A percentile compares a stretch with the other conserved stretches of the same genome.
These are phyloP conservation scores for Acrobasis consociella DNA, from an alignment of 2,888 invertebrate genomes.

Conservation along the genomic window DNA sequence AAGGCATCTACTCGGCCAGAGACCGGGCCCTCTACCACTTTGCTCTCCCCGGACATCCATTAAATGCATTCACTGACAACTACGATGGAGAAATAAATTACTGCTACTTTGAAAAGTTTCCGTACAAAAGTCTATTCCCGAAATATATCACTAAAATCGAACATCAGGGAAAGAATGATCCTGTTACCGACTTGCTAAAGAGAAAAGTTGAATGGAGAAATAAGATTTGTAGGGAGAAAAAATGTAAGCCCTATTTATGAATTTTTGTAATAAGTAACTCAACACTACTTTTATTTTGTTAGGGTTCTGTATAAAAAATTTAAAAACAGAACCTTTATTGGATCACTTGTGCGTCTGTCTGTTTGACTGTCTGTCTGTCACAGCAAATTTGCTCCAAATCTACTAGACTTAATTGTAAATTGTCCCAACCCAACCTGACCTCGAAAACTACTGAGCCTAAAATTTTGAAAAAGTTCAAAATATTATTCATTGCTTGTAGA, in stretches of 20 bases:
- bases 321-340: too few relatives aligned
- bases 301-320: too few relatives aligned
- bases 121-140: conserved; percentile 61
- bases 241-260: conserved; percentile 40
- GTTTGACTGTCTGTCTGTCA: too few relatives aligned
- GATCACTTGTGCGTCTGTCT: too few relatives aligned
- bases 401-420: too few relatives aligned
- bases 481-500: too few relatives aligned
- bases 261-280: conserved; percentile 5
- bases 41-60: conserved; percentile 52
- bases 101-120: conserved; percentile 63
- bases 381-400: too few relatives aligned
- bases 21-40: conserved; percentile 43
- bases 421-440: too few relatives aligned
- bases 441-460: too few relatives aligned
- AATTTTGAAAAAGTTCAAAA: too few relatives aligned
- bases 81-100: conserved; percentile 66
- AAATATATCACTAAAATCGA: conserved; percentile 54
- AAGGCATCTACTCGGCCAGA: not conserved
- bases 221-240: conserved; percentile 35
- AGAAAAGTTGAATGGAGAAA: conserved; percentile 58
- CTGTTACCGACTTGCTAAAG: conserved; percentile 54
- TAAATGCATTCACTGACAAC: conserved; percentile 55
- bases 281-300: too few relatives aligned
- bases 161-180: conserved; percentile 54